A percentile compares a stretch with the other conserved stretches of the same genome.
phyloP scores from a whole-genome alignment of 1,140 invertebrate genomes.

The Harlomillsia oculata region DNA sequence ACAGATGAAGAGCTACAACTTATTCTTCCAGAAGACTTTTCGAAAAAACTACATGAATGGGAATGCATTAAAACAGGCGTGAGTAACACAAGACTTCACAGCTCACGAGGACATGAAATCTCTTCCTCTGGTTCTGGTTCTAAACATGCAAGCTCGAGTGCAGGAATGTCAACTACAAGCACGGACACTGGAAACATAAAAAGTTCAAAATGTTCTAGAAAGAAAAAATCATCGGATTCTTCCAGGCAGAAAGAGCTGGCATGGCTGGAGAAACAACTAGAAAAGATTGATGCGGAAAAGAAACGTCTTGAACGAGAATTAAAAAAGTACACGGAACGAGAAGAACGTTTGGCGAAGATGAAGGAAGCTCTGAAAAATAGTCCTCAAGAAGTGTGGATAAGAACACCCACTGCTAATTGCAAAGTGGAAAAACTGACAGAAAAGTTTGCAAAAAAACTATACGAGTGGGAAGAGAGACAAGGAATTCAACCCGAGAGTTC shows the following conservation, averaged over 20 bases:
- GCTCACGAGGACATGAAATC: too few relatives aligned
- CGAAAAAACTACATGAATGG: constrained; percentile 61
- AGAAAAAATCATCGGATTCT: constrained; percentile 38
- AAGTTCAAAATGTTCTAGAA: constrained; percentile 43
- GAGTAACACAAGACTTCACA: constrained; percentile 9
- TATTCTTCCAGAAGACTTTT: constrained; percentile 60
- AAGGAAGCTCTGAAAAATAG: constrained; percentile 47
- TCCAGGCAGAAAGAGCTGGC: constrained; percentile 46
- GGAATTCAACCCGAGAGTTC: constrained; percentile 70
- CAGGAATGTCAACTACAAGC: constrained; percentile 34
- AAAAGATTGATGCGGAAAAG: constrained; percentile 54
- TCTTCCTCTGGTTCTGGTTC: too few relatives aligned
- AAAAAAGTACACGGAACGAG: constrained; percentile 51
- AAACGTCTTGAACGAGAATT: constrained; percentile 51
- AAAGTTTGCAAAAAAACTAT: constrained; percentile 76
- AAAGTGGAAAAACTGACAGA: constrained; percentile 51
- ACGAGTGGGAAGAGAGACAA: constrained; percentile 64
- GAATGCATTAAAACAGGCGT: constrained; percentile 47
- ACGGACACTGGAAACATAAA: constrained; percentile 38
- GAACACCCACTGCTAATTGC: constrained; percentile 68
- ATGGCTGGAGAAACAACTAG: constrained; percentile 50
- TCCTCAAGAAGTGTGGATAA: constrained; percentile 56
- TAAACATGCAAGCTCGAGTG: too few relatives aligned
- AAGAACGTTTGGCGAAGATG: constrained; percentile 54
- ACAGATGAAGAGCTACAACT: constrained; percentile 51